phyloP scores from a whole-genome alignment of 2,113 vertebrate species.

The Eulemur rufifrons region DNA sequence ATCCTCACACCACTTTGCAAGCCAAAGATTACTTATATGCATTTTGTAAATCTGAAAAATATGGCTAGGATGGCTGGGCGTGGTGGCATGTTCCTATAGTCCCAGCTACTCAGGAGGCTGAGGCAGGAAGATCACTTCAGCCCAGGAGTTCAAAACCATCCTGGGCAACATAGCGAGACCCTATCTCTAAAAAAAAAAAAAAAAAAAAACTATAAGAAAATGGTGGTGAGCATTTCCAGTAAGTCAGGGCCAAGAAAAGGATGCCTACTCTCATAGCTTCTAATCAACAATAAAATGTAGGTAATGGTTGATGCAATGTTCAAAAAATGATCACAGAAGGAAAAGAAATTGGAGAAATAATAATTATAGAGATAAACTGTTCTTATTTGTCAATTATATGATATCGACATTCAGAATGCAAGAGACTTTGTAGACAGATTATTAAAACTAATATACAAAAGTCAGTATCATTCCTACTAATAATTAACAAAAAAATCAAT shows the following conservation, averaged over 20 bases:
- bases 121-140: neutral
- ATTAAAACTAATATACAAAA: neutral
- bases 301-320: neutral
- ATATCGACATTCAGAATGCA: neutral
- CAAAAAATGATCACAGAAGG: neutral
- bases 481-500: neutral
- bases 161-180: neutral
- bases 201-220: neutral
- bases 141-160: neutral
- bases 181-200: neutral
- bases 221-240: neutral
- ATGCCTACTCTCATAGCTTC: neutral
- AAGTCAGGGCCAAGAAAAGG: neutral
- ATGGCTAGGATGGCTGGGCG: neutral
- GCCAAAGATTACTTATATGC: neutral
- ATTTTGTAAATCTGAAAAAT: conserved; percentile 1
- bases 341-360: neutral
- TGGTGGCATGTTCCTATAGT: neutral
- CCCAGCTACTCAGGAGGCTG: neutral
- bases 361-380: neutral
- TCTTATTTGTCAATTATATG: neutral
- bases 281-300: neutral
- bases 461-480: neutral
- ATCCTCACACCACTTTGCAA: neutral
- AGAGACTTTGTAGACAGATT: neutral